Base-by-base conservation (phyloP, 1,140 invertebrate genomes). In the Apis laboriosa region DNA sequence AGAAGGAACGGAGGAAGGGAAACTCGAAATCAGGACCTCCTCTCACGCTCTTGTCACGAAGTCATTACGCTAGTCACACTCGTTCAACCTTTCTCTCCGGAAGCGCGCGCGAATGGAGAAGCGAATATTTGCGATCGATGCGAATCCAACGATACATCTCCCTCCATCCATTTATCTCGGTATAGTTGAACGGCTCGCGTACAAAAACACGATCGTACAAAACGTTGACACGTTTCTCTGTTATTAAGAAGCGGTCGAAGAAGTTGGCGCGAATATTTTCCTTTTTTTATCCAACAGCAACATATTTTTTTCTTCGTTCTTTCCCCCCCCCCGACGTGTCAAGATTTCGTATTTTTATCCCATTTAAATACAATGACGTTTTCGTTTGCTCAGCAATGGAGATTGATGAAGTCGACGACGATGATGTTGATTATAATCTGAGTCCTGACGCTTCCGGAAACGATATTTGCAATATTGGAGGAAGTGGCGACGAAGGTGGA, bases 381-480 rank as follows among this genome's bases (percentile, higher is more conserved):
- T 71, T 70, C 53, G 43, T 72, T n/a, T 89, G 77, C n/a, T 80
- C 87, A 92, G 92, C 83, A 63, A 92, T 90, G 90, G 91, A 91
- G 87, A 68, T 70, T 43, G 92, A 86, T 58, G 88, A 89, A 75
- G 85, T 89, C 73, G 90, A 88, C 70, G 83, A 83, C 60, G 87
- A 89, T 19, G 83, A 82, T 63, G 80, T 63, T 84, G 76, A 77
- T 55, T 70, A 80, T 64, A 66, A 70, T 71, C 34, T 53, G 24
- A 60, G 49, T 34, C n/a, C 66, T 58, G 67, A 43, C 34, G 34
- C 34, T 43, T 43, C 72, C 56, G 83, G 60, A 56, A 81, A 80
- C 77, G 79, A 64, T 61, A 60, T 67, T 43, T 84, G 86, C 71
- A 64, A 63, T 49, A 53, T 67, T 51, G 83, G 61, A 49, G 82